Evolutionary conservation across 2,797 vertebrate species (phyloP).

Genomic region (Periparus ater): DNA sequence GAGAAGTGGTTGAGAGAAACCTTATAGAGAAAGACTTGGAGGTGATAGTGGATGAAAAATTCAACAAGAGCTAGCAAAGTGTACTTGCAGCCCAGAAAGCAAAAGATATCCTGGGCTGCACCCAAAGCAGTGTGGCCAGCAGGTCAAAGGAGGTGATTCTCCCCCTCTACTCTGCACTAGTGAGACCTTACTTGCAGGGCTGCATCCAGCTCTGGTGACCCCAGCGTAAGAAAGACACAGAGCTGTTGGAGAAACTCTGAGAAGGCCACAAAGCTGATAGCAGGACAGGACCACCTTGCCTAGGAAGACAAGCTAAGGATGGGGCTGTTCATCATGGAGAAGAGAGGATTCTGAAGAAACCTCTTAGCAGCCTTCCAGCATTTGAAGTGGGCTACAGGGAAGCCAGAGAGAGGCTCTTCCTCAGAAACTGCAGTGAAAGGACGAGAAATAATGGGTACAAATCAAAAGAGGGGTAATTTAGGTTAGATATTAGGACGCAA

Average conservation of each 20-base stretch:
- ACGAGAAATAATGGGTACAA: background rate
- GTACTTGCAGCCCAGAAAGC: background rate
- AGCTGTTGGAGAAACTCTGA: background rate
- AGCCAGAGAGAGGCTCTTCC: background rate
- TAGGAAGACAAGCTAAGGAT: background rate
- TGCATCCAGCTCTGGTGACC: no score
- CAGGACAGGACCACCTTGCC: background rate
- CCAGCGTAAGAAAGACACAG: background rate
- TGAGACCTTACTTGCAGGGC: background rate
- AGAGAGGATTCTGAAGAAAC: background rate
- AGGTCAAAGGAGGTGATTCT: background rate
- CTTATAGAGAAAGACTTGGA: background rate
- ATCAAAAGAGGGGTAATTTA: background rate
- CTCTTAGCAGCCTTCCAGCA: background rate
- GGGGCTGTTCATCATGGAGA: background rate
- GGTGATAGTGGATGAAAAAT: background rate
- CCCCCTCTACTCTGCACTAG: background rate
- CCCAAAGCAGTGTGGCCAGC: rapidly evolving
- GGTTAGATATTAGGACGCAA: background rate
- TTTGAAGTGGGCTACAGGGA: background rate
- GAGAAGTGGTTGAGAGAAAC: background rate
- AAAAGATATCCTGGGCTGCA: background rate
- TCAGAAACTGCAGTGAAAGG: background rate
- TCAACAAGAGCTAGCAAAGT: background rate
- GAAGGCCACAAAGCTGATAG: background rate